Evolutionary conservation across 2,113 vertebrate species (phyloP), one percentile per base, ranked within the genome.

Genomic region (Candoia aspera): DNA sequence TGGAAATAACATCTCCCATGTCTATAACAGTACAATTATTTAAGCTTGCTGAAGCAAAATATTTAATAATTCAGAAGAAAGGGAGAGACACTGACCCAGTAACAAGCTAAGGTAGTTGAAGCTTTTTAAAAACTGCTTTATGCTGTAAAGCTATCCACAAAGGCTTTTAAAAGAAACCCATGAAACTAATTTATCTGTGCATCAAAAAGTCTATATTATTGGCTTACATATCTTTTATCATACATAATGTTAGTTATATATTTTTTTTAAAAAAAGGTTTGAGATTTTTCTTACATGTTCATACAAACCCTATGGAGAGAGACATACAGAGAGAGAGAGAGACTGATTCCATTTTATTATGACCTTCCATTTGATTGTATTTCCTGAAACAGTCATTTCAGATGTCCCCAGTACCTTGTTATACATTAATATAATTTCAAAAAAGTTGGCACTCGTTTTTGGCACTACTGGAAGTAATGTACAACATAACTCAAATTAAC

Each of bases 61-160:
- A 29, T 46, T 86, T 37, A 86, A 55, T 91, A 91, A 87, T 87
- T 57, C 42, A 79, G 55, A 60, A 84, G 55, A 92, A 88, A 92
- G 59, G 55, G 19, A 88, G 8, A 24, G 53, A 87, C 64, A 13
- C 17, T 91, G 46, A 91, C 24, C 26, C n/a, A 91, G 29, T 37
- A 91, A 24, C 58, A 53, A 33, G 29, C 58, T 33, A 86, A 15
- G 58, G 29, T 53, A 53, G 13, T 54, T 62, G 46, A 85, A 29
- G 64, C 5, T 73, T 73, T 68, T 73, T 73, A 17, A 73, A 73
- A 49, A 73, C 29, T 88, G 86, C 37, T 84, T 12, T 37, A 58
- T 60, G 8, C 33, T 58, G 15, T 79, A 29, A 88, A 19, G n/a
- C 53, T 87, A 58, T 73, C 87, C 53, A 42, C 29, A 86, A 55